Conservation (phyloP, 1,140 invertebrate species). For the Trichonephila inaurata region DNA sequence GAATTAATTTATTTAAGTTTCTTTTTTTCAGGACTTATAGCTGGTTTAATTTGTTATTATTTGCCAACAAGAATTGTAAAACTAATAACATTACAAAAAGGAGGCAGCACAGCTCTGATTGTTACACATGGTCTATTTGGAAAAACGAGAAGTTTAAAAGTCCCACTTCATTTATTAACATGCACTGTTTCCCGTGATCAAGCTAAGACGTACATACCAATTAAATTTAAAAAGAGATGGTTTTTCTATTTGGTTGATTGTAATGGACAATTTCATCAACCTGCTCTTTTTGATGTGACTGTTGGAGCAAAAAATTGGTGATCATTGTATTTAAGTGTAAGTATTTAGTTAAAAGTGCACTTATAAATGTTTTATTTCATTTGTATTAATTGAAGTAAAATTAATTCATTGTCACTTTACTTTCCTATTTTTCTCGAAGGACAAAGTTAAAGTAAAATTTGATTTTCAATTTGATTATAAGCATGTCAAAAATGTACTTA, state of each 20-base stretch:
- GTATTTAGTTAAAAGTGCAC: background rate
- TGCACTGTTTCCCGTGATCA: constrained; percentile 38
- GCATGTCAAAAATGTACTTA: too few relatives aligned
- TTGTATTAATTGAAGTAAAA: too few relatives aligned
- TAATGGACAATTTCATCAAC: constrained; percentile 64
- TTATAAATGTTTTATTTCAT: background rate
- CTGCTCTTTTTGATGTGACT: constrained; percentile 58
- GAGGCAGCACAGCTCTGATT: constrained; percentile 35
- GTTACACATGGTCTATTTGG: constrained; percentile 63
- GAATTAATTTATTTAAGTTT: background rate
- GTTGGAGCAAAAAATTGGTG: constrained; percentile 57
- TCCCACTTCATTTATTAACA: constrained; percentile 52
- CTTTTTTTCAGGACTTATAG: constrained; percentile 52
- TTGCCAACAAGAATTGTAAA: constrained; percentile 58
- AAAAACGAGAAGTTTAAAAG: constrained; percentile 34
- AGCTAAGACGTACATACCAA: constrained; percentile 58
- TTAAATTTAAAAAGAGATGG: constrained; percentile 62
- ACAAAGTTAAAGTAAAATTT: too few relatives aligned
- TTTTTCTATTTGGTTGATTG: constrained; percentile 68
- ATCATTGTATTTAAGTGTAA: background rate
- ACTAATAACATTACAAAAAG: constrained; percentile 49
- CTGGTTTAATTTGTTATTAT: constrained; percentile 23
- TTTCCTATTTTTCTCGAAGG: too few relatives aligned
- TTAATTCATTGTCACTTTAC: too few relatives aligned
- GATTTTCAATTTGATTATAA: too few relatives aligned